These are phyloP conservation scores for Pseudochaenichthys georgianus DNA, from an alignment of 2,797 vertebrate genomes.

Conservation along the genomic window DNA sequence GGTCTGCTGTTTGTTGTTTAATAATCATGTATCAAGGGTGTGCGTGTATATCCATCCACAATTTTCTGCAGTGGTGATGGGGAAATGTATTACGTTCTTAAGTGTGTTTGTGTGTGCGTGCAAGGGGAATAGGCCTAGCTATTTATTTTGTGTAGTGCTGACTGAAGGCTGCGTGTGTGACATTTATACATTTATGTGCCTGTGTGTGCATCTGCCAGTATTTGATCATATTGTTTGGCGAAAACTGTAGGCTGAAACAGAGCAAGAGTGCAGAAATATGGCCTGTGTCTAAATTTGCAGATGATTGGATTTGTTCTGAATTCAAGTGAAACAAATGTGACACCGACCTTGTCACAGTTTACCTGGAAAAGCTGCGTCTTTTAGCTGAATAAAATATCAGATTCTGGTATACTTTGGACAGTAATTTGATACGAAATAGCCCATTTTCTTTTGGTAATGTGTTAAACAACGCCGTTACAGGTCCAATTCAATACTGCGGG, in stretches of 20 bases:
- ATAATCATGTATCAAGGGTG: slow-evolving; percentile 73
- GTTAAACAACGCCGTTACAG: slow-evolving; percentile 35
- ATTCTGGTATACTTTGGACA: not conserved
- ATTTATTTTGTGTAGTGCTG: slow-evolving; percentile 48
- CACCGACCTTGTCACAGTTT: slow-evolving; percentile 21
- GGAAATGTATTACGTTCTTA: slow-evolving; percentile 63
- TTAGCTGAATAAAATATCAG: slow-evolving; percentile 28
- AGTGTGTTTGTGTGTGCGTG: not conserved
- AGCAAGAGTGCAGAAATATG: slow-evolving; percentile 5
- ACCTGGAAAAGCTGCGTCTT: slow-evolving; percentile 24
- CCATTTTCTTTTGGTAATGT: slow-evolving; percentile 42
- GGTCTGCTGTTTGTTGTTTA: slow-evolving; percentile 61
- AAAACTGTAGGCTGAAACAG: slow-evolving; percentile 21
- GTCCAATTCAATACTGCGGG: slow-evolving; percentile 16
- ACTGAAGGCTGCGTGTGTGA: slow-evolving; percentile 41
- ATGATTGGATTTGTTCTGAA: slow-evolving; percentile 53
- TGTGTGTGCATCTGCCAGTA: slow-evolving; percentile 17
- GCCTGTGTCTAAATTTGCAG: slow-evolving; percentile 30
- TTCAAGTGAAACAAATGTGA: slow-evolving; percentile 46
- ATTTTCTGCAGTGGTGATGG: slow-evolving; percentile 62
- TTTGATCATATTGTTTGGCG: slow-evolving; percentile 28
- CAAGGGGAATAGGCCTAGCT: slow-evolving; percentile 9
- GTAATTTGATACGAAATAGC: slow-evolving; percentile 40
- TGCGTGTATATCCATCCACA: slow-evolving; percentile 58
- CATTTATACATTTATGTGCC: not conserved